phyloP scores from a whole-genome alignment of 2,797 vertebrate genomes.

The Australoheros facetus region DNA sequence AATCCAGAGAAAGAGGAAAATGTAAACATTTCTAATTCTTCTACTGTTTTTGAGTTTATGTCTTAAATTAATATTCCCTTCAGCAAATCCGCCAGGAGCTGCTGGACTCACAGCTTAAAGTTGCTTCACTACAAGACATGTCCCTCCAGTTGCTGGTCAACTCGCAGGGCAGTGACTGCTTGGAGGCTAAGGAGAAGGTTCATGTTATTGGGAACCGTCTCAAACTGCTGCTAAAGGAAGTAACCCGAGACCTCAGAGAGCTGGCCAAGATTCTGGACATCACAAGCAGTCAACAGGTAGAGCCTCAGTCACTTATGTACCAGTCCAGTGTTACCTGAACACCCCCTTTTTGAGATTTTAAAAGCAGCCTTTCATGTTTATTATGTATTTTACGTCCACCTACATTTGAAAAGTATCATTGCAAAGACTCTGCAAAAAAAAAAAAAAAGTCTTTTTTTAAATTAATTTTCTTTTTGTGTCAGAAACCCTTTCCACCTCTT shows the following conservation, averaged over 20 bases:
- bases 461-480: not conserved
- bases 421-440: no score
- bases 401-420: not conserved
- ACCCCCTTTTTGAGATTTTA: not conserved
- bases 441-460: no score
- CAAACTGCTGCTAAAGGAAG: conserved; percentile 93
- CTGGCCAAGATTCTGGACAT: conserved; percentile 89
- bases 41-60: not conserved
- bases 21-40: not conserved
- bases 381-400: not conserved
- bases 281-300: conserved; percentile 93
- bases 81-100: conserved; percentile 96
- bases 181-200: conserved; percentile 97
- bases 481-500: not conserved
- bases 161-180: conserved; percentile 90
- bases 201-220: conserved; percentile 97
- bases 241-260: conserved; percentile 89
- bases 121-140: conserved; percentile 93
- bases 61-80: not conserved
- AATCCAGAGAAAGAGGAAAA: no score
- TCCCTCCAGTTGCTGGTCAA: conserved; percentile 90
- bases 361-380: not conserved
- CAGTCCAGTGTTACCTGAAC: not conserved
- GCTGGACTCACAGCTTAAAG: conserved; percentile 90
- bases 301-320: not conserved